Evolutionary conservation across 2,797 vertebrate species (phyloP).

Genomic region (Anguilla obscura): DNA sequence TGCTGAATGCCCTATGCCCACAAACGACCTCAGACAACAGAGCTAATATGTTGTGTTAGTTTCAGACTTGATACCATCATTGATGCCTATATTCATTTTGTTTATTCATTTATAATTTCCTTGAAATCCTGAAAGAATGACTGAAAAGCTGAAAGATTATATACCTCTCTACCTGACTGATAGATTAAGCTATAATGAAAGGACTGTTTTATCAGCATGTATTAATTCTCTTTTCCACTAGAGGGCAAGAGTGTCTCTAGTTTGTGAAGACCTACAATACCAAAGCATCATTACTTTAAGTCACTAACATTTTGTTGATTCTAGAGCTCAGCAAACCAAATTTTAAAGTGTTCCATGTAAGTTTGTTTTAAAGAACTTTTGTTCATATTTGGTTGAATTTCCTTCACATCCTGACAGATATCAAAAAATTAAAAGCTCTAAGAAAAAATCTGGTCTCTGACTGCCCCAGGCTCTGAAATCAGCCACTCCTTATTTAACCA

Average conservation of each 20-base stretch:
- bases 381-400: too few species aligned
- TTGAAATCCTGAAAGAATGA: not conserved
- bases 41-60: not conserved
- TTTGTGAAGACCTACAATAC: not conserved
- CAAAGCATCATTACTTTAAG: not conserved
- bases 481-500: too few species aligned
- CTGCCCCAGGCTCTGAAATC: too few species aligned
- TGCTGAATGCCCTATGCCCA: not conserved
- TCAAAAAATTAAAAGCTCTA: too few species aligned
- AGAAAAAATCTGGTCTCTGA: too few species aligned
- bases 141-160: not conserved
- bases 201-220: not conserved
- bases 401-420: too few species aligned
- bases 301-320: not conserved
- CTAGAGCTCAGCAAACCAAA: not conserved
- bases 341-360: not conserved
- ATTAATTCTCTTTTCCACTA: conserved; percentile 18
- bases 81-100: not conserved
- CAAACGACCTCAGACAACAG: not conserved
- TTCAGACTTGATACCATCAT: not conserved
- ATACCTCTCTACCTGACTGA: not conserved
- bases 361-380: too few species aligned
- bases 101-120: not conserved
- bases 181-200: not conserved
- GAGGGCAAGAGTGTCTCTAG: conserved; percentile 19